Conservation (phyloP, 2,113 vertebrate genomes). For the Nyctibius bracteatus region DNA sequence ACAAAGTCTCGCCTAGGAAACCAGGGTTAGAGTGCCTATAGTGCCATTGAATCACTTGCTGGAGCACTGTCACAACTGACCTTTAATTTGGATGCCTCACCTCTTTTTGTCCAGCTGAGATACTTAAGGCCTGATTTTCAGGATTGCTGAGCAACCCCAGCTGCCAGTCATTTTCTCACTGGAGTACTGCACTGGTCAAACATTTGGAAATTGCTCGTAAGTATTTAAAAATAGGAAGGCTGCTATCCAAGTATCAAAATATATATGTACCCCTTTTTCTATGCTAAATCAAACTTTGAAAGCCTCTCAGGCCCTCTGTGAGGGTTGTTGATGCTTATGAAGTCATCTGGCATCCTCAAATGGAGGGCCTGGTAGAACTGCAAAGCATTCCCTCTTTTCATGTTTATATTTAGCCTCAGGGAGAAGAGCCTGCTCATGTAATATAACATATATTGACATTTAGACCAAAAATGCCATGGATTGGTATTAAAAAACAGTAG, state of each 20-base stretch:
- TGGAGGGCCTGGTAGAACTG: not conserved
- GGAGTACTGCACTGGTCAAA: not conserved
- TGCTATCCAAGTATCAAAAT: not conserved
- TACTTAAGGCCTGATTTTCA: not conserved
- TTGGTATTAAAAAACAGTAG: not conserved
- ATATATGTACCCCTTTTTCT: not conserved
- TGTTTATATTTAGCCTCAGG: not conserved
- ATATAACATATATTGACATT: not conserved
- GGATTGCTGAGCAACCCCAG: not conserved
- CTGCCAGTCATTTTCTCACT: not conserved
- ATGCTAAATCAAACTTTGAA: not conserved
- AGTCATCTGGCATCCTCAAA: not conserved
- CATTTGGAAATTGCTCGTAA: not conserved
- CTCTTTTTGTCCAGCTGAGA: not conserved
- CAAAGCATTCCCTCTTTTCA: not conserved
- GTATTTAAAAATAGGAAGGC: not conserved
- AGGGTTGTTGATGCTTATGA: not conserved
- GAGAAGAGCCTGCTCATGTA: not conserved
- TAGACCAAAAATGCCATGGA: constrained; percentile 8
- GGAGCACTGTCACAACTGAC: not conserved
- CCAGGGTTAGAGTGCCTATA: not conserved
- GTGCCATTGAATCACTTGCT: not conserved
- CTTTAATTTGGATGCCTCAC: not conserved
- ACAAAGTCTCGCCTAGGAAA: not conserved
- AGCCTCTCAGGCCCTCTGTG: not conserved